Conservation (phyloP, 2,797 vertebrate species). For the Harpagifer antarcticus region DNA sequence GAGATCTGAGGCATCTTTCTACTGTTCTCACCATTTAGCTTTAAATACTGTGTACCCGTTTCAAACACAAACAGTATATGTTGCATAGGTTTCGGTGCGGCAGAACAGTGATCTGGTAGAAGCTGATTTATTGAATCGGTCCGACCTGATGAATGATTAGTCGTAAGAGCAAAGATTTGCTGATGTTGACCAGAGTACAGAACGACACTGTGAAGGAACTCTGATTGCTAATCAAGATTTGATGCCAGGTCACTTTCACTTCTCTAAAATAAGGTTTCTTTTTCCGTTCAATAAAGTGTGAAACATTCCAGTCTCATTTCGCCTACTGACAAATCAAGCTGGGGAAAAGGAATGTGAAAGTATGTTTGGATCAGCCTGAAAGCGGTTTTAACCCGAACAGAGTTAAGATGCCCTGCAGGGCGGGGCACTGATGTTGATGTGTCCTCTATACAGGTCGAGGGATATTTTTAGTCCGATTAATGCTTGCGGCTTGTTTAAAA, state of each 20-base stretch:
- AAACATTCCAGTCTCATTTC: conserved; percentile 73
- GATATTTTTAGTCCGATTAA: conserved; percentile 58
- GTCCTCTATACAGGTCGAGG: conserved; percentile 25
- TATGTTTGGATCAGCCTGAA: conserved; percentile 18
- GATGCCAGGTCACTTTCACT: conserved; percentile 37
- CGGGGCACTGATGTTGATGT: conserved; percentile 49
- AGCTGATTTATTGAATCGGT: conserved; percentile 16
- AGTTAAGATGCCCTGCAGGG: conserved; percentile 73
- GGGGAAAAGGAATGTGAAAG: conserved; percentile 52
- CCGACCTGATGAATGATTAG: conserved; percentile 10
- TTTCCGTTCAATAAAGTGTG: conserved; percentile 20
- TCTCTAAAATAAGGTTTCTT: conserved; percentile 31
- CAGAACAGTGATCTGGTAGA: conserved; percentile 29
- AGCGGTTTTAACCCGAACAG: conserved; percentile 12
- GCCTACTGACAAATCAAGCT: conserved; percentile 10
- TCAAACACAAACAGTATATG: conserved; percentile 36
- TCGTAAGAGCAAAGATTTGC: neutral
- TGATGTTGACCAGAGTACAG: neutral
- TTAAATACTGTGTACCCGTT: conserved; percentile 51
- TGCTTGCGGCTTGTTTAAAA: conserved; percentile 77
- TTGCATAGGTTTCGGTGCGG: conserved; percentile 37
- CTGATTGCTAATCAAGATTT: conserved; percentile 22
- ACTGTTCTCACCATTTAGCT: conserved; percentile 58
- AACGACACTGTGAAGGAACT: conserved; percentile 9
- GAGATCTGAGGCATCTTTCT: conserved; percentile 47